Percentiles rank a stretch among this genome's conserved stretches.
phyloP scores from a whole-genome alignment of 2,888 invertebrate genomes.

The Philopedon plagiatum region DNA sequence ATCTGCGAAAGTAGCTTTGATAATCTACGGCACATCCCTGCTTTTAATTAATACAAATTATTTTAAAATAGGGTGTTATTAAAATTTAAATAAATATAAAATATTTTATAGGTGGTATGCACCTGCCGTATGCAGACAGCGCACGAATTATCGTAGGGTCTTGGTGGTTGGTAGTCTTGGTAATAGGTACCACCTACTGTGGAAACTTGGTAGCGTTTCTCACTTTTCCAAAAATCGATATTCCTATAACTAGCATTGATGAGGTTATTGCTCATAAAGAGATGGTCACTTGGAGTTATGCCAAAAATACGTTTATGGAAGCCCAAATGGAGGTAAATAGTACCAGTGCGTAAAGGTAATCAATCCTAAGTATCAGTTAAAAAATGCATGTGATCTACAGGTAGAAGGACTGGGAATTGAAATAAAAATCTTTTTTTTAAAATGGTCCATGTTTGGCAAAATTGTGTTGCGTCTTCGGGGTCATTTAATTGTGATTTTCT shows the following conservation, averaged over 20 bases:
- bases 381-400: too few relatives aligned
- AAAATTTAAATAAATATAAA: not conserved
- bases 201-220: slow-evolving; percentile 94
- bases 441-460: too few relatives aligned
- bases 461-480: too few relatives aligned
- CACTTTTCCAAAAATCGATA: slow-evolving; percentile 89
- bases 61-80: too few relatives aligned
- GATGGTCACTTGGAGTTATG: slow-evolving; percentile 82
- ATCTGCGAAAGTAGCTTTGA: too few relatives aligned
- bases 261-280: slow-evolving; percentile 75
- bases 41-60: too few relatives aligned
- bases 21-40: too few relatives aligned
- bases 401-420: too few relatives aligned
- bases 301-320: slow-evolving; percentile 83
- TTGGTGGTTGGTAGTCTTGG: slow-evolving; percentile 94
- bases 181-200: slow-evolving; percentile 92
- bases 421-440: too few relatives aligned
- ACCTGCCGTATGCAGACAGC: slow-evolving; percentile 87
- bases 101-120: slow-evolving; percentile 82
- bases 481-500: too few relatives aligned
- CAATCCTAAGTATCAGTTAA: too few relatives aligned
- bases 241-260: slow-evolving; percentile 78
- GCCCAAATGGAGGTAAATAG: slow-evolving; percentile 71
- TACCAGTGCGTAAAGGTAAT: too few relatives aligned
- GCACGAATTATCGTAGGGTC: slow-evolving; percentile 88